Conservation (phyloP, 2,113 vertebrate species). For the Todiramphus chloris region DNA sequence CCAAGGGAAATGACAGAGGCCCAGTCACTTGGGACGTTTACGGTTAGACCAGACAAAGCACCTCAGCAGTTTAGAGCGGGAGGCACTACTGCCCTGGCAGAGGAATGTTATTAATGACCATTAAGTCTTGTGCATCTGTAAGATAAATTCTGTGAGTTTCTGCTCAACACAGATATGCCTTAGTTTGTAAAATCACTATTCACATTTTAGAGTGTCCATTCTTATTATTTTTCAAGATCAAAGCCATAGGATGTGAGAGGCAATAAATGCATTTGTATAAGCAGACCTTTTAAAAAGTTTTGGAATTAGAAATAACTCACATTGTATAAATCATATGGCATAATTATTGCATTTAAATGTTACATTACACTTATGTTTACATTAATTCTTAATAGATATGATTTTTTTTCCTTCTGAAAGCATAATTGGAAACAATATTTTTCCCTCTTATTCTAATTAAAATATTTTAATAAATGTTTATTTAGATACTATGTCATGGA, state of each 20-base stretch:
- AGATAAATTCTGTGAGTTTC: neutral
- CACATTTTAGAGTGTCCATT: neutral
- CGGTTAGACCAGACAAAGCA: neutral
- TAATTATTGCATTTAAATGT: conserved; percentile 62
- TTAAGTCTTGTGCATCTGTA: neutral
- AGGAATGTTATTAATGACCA: neutral
- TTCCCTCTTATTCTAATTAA: conserved; percentile 73
- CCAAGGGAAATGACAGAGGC: neutral
- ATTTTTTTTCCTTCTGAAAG: conserved; percentile 50
- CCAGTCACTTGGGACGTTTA: neutral
- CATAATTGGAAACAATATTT: conserved; percentile 73
- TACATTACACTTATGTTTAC: conserved; percentile 63
- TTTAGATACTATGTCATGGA: conserved; percentile 67
- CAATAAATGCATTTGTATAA: neutral
- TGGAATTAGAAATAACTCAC: conserved; percentile 29
- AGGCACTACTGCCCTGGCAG: neutral
- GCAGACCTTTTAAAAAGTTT: conserved; percentile 28
- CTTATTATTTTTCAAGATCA: neutral
- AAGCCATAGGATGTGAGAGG: neutral
- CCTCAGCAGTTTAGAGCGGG: neutral
- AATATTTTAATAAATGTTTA: conserved; percentile 71
- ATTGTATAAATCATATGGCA: conserved; percentile 39
- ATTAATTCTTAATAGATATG: conserved; percentile 68
- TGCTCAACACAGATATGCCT: neutral
- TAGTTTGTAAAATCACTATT: neutral